Conservation (phyloP, 2,888 invertebrate genomes). For the Calliopum simillimum region DNA sequence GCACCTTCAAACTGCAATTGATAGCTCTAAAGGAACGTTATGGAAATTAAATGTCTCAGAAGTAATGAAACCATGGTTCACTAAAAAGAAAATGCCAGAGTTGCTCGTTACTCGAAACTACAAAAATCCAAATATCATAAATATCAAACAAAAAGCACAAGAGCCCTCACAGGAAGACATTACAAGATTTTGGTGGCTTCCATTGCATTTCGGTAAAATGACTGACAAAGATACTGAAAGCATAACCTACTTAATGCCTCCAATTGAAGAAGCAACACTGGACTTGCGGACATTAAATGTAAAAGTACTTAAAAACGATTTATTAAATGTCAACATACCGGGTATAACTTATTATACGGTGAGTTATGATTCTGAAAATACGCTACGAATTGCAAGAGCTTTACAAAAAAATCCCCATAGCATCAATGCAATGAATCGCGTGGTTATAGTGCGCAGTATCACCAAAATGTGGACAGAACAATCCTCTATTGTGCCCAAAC, state of each 20-base stretch:
- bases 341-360: constrained; percentile 72
- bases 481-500: constrained; percentile 68
- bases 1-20: too few species aligned
- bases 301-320: constrained; percentile 53
- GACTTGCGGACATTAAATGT: constrained; percentile 28
- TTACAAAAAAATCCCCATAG: constrained; percentile 73
- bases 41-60: constrained; percentile 61
- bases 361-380: constrained; percentile 77
- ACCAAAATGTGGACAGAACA: constrained; percentile 73
- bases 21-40: too few species aligned
- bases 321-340: constrained; percentile 65
- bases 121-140: constrained; percentile 36
- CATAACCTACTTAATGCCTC: constrained; percentile 61
- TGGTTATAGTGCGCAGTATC: constrained; percentile 87
- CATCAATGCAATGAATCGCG: constrained; percentile 82
- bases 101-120: constrained; percentile 70
- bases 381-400: constrained; percentile 74
- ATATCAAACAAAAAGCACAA: constrained; percentile 68
- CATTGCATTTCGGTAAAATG: constrained; percentile 60
- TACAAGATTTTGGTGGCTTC: constrained; percentile 61
- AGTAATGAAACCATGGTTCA: constrained; percentile 74
- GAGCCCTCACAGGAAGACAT: too few species aligned
- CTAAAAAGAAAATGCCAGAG: constrained; percentile 73
- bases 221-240: constrained; percentile 52
- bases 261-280: constrained; percentile 53